Percentiles rank a stretch among this genome's conserved stretches.
phyloP scores from a whole-genome alignment of 2,888 invertebrate genomes.

The Syrphus vitripennis region DNA sequence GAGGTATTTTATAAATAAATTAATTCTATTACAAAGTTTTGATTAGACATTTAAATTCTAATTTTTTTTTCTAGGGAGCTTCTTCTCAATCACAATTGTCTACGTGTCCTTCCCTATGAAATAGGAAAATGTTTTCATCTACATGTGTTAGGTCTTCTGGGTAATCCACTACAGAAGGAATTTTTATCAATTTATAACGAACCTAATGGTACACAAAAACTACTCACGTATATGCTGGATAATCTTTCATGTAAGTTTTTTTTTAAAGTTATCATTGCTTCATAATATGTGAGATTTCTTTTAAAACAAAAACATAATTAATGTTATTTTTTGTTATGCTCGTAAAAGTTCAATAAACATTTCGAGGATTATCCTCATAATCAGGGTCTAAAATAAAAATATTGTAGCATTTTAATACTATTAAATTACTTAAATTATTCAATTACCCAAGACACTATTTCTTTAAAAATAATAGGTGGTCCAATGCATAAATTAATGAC shows the following conservation, averaged over 20 bases:
- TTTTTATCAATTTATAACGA: slow-evolving; percentile 95
- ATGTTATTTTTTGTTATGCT: no score
- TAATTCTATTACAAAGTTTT: not conserved
- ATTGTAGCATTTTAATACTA: no score
- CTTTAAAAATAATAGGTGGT: no score
- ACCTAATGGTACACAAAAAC: slow-evolving; percentile 95
- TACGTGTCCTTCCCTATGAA: slow-evolving; percentile 97
- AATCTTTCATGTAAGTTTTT: slow-evolving; percentile 92
- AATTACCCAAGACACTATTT: no score
- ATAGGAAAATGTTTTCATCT: slow-evolving; percentile 98
- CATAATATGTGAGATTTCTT: no score
- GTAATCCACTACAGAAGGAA: slow-evolving; percentile 97
- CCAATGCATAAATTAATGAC: no score
- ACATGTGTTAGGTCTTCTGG: slow-evolving; percentile 94
- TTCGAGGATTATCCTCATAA: no score
- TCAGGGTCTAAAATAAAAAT: no score
- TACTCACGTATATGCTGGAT: slow-evolving; percentile 96
- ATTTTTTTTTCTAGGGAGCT: slow-evolving; percentile 87
- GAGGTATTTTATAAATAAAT: slow-evolving; percentile 83
- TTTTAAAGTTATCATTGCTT: slow-evolving; percentile 12
- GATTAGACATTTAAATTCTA: slow-evolving; percentile 24
- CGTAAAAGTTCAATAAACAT: no score
- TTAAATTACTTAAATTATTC: no score
- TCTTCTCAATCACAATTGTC: slow-evolving; percentile 95
- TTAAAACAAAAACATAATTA: no score